Conservation (phyloP, 2,888 invertebrate genomes). For the Celastrina argiolus region DNA sequence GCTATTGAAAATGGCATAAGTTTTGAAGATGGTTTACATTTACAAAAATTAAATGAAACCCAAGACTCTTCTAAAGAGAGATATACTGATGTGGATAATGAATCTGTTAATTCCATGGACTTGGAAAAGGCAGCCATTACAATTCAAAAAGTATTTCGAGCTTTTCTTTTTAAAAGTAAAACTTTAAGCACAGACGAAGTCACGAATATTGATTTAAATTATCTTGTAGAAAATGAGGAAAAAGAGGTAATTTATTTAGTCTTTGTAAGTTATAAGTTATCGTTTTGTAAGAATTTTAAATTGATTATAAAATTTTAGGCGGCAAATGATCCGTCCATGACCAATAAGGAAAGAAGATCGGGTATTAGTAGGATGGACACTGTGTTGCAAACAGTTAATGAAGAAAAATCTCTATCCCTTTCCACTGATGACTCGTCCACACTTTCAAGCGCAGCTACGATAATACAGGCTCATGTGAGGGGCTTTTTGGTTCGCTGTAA, state of each 20-base stretch:
- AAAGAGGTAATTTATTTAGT: slow-evolving; percentile 32
- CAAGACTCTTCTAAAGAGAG: neutral
- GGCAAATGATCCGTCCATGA: slow-evolving; percentile 35
- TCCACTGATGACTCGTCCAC: slow-evolving; percentile 74
- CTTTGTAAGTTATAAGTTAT: neutral
- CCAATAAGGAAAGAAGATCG: slow-evolving; percentile 53
- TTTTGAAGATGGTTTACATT: neutral
- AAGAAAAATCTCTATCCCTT: slow-evolving; percentile 69
- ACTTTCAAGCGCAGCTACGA: slow-evolving; percentile 78
- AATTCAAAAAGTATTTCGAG: slow-evolving; percentile 78
- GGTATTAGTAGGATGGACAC: slow-evolving; percentile 68
- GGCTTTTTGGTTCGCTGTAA: slow-evolving; percentile 81
- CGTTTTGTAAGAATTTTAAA: neutral
- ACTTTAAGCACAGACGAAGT: slow-evolving; percentile 62
- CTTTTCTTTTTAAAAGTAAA: slow-evolving; percentile 68
- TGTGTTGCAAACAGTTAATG: slow-evolving; percentile 72
- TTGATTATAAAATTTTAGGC: slow-evolving; percentile 47
- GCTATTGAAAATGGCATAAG: neutral
- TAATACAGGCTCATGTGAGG: slow-evolving; percentile 83
- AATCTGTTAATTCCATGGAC: slow-evolving; percentile 53
- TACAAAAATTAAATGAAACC: neutral
- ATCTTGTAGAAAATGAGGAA: slow-evolving; percentile 33
- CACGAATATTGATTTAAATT: slow-evolving; percentile 46
- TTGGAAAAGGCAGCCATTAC: slow-evolving; percentile 74
- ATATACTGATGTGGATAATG: slow-evolving; percentile 4